Conservation (phyloP, 2,113 vertebrate species). For the Chamaea fasciata region DNA sequence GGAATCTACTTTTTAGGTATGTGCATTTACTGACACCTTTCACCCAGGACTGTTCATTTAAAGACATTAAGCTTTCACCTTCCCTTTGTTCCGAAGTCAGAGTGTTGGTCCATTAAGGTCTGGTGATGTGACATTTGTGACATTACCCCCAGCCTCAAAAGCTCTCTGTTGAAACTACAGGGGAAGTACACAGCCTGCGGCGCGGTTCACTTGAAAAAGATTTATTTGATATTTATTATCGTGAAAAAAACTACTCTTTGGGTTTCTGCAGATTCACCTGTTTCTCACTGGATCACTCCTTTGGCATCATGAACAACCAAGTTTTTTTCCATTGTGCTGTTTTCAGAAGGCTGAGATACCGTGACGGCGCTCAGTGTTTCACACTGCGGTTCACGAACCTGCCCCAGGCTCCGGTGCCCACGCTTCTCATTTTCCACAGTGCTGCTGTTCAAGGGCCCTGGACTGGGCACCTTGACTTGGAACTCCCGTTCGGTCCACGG, state of each 20-base stretch:
- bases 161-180: background rate
- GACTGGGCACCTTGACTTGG: background rate
- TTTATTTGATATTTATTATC: background rate
- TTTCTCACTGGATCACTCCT: background rate
- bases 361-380: background rate
- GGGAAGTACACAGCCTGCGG: background rate
- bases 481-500: fast-evolving
- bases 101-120: background rate
- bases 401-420: background rate
- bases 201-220: background rate
- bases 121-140: background rate
- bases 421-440: background rate
- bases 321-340: background rate
- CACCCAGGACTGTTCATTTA: background rate
- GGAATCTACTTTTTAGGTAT: background rate
- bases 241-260: background rate
- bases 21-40: background rate
- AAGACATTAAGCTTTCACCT: background rate
- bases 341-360: background rate
- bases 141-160: background rate
- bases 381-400: fast-evolving
- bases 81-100: background rate
- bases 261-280: background rate
- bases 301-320: background rate
- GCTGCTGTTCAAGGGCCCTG: background rate